Percentiles rank a stretch among this genome's conserved stretches.
These are phyloP conservation scores for Drosophila yakuba DNA, from an alignment of 1,140 invertebrate species.

Conservation along the genomic window DNA sequence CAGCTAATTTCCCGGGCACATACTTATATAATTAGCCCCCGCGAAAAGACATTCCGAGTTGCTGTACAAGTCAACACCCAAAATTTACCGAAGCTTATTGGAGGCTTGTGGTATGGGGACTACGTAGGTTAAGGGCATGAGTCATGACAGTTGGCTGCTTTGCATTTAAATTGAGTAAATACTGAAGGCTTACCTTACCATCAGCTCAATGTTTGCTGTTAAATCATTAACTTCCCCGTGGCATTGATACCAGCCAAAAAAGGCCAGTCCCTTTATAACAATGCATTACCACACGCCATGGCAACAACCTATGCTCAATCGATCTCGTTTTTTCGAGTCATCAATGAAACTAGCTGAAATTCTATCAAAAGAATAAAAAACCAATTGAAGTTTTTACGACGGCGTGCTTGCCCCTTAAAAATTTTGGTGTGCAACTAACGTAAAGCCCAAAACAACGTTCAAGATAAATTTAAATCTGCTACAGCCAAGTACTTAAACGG, in stretches of 20 bases:
- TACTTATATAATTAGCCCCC: slow-evolving; percentile 27
- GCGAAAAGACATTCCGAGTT: slow-evolving; percentile 34
- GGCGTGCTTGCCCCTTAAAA: slow-evolving; percentile 25
- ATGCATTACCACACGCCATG: slow-evolving; percentile 9
- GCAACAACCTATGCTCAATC: slow-evolving; percentile 12
- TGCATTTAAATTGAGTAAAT: slow-evolving; percentile 50
- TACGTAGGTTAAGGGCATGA: slow-evolving; percentile 47
- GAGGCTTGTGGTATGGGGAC: not conserved
- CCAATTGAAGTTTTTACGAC: slow-evolving; percentile 35
- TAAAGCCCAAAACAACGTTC: slow-evolving; percentile 51
- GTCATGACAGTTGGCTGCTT: slow-evolving; percentile 35
- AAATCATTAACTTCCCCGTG: slow-evolving; percentile 40
- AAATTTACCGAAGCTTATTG: slow-evolving; percentile 14
- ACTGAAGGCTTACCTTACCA: slow-evolving; percentile 20
- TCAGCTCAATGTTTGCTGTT: slow-evolving; percentile 19
- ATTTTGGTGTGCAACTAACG: slow-evolving; percentile 62
- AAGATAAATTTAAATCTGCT: slow-evolving; percentile 47
- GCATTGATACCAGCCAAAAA: slow-evolving; percentile 19
- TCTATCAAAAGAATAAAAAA: slow-evolving; percentile 26
- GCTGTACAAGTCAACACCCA: slow-evolving; percentile 37
- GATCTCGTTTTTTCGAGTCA: slow-evolving; percentile 52
- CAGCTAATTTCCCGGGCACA: slow-evolving; percentile 38
- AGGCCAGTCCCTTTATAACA: slow-evolving; percentile 11
- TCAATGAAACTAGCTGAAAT: slow-evolving; percentile 27
- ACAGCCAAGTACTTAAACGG: slow-evolving; percentile 35